A percentile compares a stretch with the other conserved stretches of the same genome.
phyloP scores from a whole-genome alignment of 2,888 invertebrate species.

The Erpobdella octoculata region DNA sequence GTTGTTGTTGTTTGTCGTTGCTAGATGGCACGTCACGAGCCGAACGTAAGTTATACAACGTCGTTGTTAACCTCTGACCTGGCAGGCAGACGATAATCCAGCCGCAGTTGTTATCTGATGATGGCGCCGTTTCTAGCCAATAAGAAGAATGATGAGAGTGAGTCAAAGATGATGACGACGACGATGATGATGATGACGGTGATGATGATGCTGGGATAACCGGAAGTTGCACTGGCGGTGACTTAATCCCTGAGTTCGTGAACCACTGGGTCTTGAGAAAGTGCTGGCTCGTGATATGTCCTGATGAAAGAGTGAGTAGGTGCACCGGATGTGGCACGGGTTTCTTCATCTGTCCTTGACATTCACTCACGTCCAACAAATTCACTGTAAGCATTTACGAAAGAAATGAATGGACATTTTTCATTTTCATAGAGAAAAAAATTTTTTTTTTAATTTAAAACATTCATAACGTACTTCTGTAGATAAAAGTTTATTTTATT shows the following conservation, averaged over 20 bases:
- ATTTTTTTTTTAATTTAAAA: no score
- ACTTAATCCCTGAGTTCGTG: not conserved
- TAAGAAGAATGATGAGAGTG: not conserved
- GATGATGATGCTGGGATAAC: not conserved
- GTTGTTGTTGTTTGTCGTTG: not conserved
- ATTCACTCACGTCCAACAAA: not conserved
- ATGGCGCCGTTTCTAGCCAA: not conserved
- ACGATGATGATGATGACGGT: slow-evolving; percentile 1
- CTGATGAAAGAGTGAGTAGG: not conserved
- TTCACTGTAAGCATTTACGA: not conserved
- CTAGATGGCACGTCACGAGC: not conserved
- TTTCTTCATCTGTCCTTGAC: no score
- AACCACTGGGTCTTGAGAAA: not conserved
- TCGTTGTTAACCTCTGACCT: slow-evolving; percentile 15
- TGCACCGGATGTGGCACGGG: no score
- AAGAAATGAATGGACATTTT: no score
- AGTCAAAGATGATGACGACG: not conserved
- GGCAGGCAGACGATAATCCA: slow-evolving; percentile 24
- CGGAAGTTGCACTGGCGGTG: not conserved
- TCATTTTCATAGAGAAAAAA: no score
- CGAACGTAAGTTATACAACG: not conserved
- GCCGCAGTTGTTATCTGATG: not conserved
- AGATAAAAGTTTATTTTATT: no score
- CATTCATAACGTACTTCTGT: no score
- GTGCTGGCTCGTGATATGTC: not conserved